These are phyloP conservation scores for Myopa tessellatipennis DNA, from an alignment of 2,888 invertebrate genomes.

Conservation along the genomic window DNA sequence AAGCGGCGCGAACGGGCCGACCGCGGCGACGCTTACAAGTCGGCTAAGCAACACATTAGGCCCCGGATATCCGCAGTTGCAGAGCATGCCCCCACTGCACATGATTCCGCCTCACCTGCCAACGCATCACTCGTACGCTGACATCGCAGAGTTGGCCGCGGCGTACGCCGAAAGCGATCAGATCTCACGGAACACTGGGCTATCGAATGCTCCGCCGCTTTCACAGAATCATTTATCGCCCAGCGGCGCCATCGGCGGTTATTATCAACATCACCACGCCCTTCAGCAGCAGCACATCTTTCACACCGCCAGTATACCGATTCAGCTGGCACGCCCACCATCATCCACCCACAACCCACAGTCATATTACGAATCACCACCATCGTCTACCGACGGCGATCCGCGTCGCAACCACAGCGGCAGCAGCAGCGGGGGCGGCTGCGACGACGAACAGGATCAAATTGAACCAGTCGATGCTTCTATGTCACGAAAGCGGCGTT, in stretches of 20 bases:
- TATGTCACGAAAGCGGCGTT: constrained; percentile 64
- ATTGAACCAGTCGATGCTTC: constrained; percentile 53
- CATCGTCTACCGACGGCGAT: constrained; percentile 41
- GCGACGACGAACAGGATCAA: constrained; percentile 38
- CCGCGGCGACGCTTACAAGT: constrained; percentile 51
- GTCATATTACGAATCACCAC: constrained; percentile 47
- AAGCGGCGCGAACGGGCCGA: constrained; percentile 67
- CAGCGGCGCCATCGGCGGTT: constrained; percentile 1
- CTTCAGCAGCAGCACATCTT: constrained; percentile 38
- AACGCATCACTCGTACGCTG: constrained; percentile 46
- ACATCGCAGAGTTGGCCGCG: constrained; percentile 47
- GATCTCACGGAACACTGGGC: constrained; percentile 41
- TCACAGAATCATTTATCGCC: constrained; percentile 33
- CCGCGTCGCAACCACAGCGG: constrained; percentile 42
- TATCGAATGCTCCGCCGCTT: constrained; percentile 35
- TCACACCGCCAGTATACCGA: constrained; percentile 46
- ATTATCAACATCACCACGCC: constrained; percentile 15
- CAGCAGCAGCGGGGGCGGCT: constrained; percentile 39
- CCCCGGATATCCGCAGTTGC: constrained; percentile 35
- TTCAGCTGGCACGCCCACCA: constrained; percentile 43
- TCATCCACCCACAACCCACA: constrained; percentile 45
- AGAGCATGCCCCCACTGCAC: constrained; percentile 47
- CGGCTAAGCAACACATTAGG: constrained; percentile 35
- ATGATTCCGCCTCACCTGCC: constrained; percentile 44
- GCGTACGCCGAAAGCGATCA: constrained; percentile 42